These are phyloP conservation scores for Triplophysa rosa DNA, from an alignment of 2,113 vertebrate species.

Conservation along the genomic window DNA sequence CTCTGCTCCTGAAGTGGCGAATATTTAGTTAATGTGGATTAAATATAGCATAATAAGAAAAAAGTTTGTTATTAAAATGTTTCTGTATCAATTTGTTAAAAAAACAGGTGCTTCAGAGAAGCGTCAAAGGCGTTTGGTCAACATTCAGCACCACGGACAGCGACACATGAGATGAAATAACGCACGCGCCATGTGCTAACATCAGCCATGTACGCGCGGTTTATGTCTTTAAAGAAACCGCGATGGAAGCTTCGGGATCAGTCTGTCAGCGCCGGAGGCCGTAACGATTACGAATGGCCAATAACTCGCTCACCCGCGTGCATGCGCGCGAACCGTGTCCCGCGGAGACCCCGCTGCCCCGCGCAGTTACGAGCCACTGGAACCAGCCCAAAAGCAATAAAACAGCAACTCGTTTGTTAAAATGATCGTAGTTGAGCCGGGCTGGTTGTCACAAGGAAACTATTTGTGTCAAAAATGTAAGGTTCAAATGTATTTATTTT, in stretches of 20 bases:
- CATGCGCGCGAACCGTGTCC: not conserved
- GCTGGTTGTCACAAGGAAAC: not conserved
- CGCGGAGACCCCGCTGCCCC: not conserved
- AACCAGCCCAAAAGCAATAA: not conserved
- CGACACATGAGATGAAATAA: not conserved
- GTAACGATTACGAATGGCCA: slow-evolving; percentile 40
- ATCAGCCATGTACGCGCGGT: not conserved
- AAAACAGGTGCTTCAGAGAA: not conserved
- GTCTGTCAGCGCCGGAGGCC: slow-evolving; percentile 29
- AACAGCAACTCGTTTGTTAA: slow-evolving; percentile 3
- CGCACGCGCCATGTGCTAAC: not conserved
- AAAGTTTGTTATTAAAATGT: too few relatives aligned
- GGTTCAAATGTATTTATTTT: too few relatives aligned
- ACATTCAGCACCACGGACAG: slow-evolving; percentile 36
- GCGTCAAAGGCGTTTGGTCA: not conserved
- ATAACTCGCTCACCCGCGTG: too few relatives aligned
- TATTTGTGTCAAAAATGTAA: too few relatives aligned
- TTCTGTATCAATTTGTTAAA: too few relatives aligned
- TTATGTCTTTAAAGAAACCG: slow-evolving; percentile 19
- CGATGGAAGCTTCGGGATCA: not conserved
- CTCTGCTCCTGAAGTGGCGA: too few relatives aligned
- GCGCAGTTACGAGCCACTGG: not conserved
- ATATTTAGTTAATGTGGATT: too few relatives aligned
- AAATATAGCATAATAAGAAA: too few relatives aligned
- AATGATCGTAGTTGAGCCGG: not conserved